Base-by-base conservation (phyloP, 2,113 vertebrate genomes). In the Columba livia region DNA sequence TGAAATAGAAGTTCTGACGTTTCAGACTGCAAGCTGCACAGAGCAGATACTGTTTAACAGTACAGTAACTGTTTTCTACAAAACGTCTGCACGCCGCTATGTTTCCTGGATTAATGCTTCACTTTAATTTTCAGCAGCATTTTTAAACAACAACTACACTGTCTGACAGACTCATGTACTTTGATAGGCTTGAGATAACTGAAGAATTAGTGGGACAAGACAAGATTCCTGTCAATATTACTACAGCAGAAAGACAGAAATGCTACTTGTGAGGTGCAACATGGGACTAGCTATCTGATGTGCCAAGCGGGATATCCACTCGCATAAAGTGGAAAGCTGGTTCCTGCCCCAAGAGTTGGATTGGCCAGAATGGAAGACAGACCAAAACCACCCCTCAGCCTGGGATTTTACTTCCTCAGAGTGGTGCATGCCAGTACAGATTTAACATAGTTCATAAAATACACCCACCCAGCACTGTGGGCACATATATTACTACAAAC, bases 41-140 rank as follows among this genome's bases (percentile, higher is more conserved):
- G 91, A 94, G 70, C 86, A 92, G 92, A 91, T 40, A 90, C 90
- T 96, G 94, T 94, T 96, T 89, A 53, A 31, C 81, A 78, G 89
- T 89, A 89, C 80, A 91, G 67, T 32, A 48, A 78, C 69, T 53
- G 90, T 81, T 90, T 44, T 51, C 85, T 65, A 26, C 70, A 80
- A 83, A 93, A 85, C 79, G 82, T 93, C 94, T 79, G 83, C 79
- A 79, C 0, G 1, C 92, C 2, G 0, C 85, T 74, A 24, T 0
- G 2, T 32, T 96, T 78, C 92, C 94, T 79, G 86, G 73, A 54
- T 54, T 95, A 89, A 82, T 54, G 47, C 62, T 88, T n/a, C 88
- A 48, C 56, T 79, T 54, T 6, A 48, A 79, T 64, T 93, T 58
- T 18, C 83, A 75, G 83, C 54, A 74, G 70, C 40, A 24, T 65